These are phyloP conservation scores for Percopsis transmontana DNA, from an alignment of 2,113 vertebrate species.

Conservation along the genomic window DNA sequence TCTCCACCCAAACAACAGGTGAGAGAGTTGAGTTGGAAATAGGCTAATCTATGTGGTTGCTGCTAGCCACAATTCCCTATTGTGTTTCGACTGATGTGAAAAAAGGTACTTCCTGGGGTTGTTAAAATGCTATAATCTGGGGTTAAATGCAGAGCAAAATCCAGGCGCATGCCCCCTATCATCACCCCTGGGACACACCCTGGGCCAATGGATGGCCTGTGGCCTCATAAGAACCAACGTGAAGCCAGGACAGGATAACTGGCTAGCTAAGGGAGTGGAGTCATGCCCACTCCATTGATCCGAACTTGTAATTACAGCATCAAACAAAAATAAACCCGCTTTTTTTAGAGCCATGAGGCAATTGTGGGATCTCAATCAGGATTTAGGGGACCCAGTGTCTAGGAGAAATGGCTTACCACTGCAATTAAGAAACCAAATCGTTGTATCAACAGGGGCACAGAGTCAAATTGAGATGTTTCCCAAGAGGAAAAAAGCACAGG, in stretches of 20 bases:
- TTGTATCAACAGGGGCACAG: constrained; percentile 36
- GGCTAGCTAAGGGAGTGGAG: constrained; percentile 32
- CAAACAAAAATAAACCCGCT: constrained; percentile 64
- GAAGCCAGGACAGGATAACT: constrained; percentile 22
- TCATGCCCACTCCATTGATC: constrained; percentile 55
- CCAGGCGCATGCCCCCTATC: neutral
- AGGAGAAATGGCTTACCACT: constrained; percentile 63
- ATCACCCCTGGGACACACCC: constrained; percentile 37
- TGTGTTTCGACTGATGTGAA: constrained; percentile 33
- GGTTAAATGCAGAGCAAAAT: constrained; percentile 27
- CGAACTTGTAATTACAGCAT: constrained; percentile 65
- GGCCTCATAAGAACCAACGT: constrained; percentile 28
- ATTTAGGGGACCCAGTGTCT: constrained; percentile 49
- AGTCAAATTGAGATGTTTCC: constrained; percentile 31
- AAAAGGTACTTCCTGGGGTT: constrained; percentile 30
- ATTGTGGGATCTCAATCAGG: constrained; percentile 63
- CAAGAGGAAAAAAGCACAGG: constrained; percentile 40
- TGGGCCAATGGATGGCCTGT: constrained; percentile 23
- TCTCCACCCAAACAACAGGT: too few relatives aligned
- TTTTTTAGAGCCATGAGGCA: constrained; percentile 60
- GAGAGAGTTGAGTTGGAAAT: too few relatives aligned
- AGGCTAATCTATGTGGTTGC: constrained; percentile 12
- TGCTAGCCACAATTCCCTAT: constrained; percentile 9
- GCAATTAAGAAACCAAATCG: constrained; percentile 67
- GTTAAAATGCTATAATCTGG: constrained; percentile 40